Base-by-base conservation (phyloP, 2,797 vertebrate genomes). In the Odontamblyopus rebecca region DNA sequence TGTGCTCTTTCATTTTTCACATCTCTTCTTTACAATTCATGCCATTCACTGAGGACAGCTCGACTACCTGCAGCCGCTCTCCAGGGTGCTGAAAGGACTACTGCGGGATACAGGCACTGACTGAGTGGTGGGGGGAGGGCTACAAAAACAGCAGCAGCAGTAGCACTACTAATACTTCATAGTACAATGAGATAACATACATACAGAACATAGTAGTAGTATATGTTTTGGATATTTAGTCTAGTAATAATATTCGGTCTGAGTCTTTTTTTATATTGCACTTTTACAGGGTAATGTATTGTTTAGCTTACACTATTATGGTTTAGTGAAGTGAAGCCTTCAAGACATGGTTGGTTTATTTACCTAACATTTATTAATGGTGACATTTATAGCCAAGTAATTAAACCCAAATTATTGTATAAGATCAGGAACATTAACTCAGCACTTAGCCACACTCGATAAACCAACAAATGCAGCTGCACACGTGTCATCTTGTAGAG, bases 11-110 rank as follows among this genome's bases (percentile, higher is more conserved):
- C 78, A 73, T 85, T 84, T 89, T 86, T 80, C 83, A 83, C 71
- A 71, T 78, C 69, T 78, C 79, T 76, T 67, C 84, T 68, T 67
- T 86, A 76, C 74, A 84, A 76, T 85, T 74, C 84, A 51, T 72
- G 80, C 83, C 78, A 84, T 87, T 89, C 83, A 71, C 75, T 82
- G 85, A 84, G 82, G 86, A 88, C 76, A 67, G 82, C 77, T 83
- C 61, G 73, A 82, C 83, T 92, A 94, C 91, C 91, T 92, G 91
- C 90, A 89, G 89, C 84, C 90, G 88, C 93, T 94, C 93, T 94
- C 90, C 93, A 88, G 91, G 93, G 93, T 93, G 89, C 93, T 94
- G 93, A 93, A 93, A 77, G 82, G 87, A 88, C 59, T 83, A 82
- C 83, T 81, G 81, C 75, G 79, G 79, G 82, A 82, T 77, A 65